phyloP scores from a whole-genome alignment of 2,797 vertebrate species.

The Rhinichthys osculus region DNA sequence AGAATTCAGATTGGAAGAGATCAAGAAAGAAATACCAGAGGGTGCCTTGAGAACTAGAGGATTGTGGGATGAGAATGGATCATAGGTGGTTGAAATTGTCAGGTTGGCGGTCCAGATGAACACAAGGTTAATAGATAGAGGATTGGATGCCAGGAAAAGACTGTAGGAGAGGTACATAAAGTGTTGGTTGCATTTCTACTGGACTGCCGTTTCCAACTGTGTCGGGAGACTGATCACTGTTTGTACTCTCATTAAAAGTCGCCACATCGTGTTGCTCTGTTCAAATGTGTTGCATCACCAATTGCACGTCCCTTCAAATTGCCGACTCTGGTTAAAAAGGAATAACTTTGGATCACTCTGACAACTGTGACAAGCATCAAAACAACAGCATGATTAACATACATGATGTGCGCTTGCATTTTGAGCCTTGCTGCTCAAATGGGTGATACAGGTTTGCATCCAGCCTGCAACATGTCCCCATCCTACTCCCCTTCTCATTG shows the following conservation, averaged over 20 bases:
- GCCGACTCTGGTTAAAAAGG: not conserved
- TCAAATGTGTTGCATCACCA: not conserved
- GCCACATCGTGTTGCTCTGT: not conserved
- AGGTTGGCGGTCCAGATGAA: not conserved
- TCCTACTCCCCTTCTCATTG: not conserved
- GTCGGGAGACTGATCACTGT: not conserved
- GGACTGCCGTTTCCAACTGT: not conserved
- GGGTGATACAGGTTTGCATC: not conserved
- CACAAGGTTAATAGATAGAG: slow-evolving; percentile 16
- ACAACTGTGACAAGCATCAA: not conserved
- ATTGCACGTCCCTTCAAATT: not conserved
- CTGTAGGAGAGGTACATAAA: not conserved
- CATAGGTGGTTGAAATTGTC: not conserved
- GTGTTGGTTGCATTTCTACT: not conserved
- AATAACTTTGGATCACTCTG: not conserved
- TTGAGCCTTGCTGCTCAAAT: not conserved
- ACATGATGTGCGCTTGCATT: not conserved
- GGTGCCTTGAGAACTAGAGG: slow-evolving; percentile 4
- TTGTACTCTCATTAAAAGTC: not conserved
- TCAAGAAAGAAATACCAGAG: slow-evolving; percentile 6
- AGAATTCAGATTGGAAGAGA: slow-evolving; percentile 40
- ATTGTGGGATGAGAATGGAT: slow-evolving; percentile 21
- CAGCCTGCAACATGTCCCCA: not conserved
- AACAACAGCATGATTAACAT: not conserved
- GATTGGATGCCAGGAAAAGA: not conserved